Percentiles rank a stretch among this genome's conserved stretches.
Conservation (phyloP, 2,888 invertebrate species). For the Anodontia alba region DNA sequence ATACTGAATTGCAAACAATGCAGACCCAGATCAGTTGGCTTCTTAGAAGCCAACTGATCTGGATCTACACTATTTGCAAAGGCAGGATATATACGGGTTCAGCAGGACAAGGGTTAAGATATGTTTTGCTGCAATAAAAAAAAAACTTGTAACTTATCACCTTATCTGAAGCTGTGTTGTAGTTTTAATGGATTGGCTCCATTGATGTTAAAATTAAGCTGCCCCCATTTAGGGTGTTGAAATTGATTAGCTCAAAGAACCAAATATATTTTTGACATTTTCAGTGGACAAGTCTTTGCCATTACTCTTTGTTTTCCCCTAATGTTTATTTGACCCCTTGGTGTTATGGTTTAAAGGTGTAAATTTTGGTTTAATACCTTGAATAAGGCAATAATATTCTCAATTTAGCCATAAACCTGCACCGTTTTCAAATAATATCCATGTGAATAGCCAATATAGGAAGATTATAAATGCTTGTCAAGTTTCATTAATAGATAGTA, state of each 20-base stretch:
- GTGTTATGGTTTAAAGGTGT: neutral
- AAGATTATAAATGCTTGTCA: neutral
- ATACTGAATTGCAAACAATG: no score
- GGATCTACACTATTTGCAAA: no score
- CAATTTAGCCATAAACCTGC: neutral
- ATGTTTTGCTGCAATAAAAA: no score
- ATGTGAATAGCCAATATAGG: neutral
- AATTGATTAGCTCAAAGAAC: neutral
- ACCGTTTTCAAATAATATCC: neutral
- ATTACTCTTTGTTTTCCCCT: neutral
- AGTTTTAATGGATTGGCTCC: no score
- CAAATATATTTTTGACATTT: neutral
- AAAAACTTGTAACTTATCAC: no score
- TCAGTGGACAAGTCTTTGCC: neutral
- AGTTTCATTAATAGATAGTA: neutral
- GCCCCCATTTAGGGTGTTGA: neutral
- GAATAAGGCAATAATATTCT: neutral
- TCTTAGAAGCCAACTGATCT: no score
- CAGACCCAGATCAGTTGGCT: no score
- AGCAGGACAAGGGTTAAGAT: no score
- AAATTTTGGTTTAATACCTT: neutral
- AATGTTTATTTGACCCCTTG: neutral
- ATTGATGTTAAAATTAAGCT: no score
- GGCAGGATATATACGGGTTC: no score
- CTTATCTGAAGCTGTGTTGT: no score